A percentile compares a stretch with the other conserved stretches of the same genome.
phyloP scores from a whole-genome alignment of 2,888 invertebrate genomes.

The Adelognathus sp. region DNA sequence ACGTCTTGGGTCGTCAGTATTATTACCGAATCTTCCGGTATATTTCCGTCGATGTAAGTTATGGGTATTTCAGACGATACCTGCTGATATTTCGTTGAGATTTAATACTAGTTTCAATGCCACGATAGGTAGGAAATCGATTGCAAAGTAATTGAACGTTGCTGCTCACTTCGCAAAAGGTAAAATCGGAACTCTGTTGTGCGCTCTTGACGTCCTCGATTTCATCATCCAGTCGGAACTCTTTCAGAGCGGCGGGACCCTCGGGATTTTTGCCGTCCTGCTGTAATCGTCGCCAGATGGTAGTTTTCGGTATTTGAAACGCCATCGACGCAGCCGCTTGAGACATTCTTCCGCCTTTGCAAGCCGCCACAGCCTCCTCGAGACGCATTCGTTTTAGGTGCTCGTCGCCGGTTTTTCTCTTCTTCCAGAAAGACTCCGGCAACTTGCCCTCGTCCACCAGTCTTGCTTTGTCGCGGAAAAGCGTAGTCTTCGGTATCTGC shows the following conservation, averaged over 20 bases:
- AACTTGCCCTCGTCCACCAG: conserved; percentile 79
- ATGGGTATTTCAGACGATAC: conserved; percentile 77
- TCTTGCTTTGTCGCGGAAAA: conserved; percentile 79
- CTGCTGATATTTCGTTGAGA: conserved; percentile 55
- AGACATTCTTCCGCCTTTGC: conserved; percentile 80
- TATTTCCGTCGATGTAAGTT: conserved; percentile 78
- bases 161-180: conserved; percentile 67
- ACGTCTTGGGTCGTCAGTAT: conserved; percentile 78
- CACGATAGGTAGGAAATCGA: background rate
- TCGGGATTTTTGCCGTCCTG: conserved; percentile 71
- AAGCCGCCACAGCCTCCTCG: conserved; percentile 80
- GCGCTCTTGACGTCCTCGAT: conserved; percentile 50
- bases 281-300: conserved; percentile 80
- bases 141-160: background rate
- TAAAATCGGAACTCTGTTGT: conserved; percentile 59
- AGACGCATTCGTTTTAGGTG: conserved; percentile 75
- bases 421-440: conserved; percentile 77
- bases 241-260: conserved; percentile 10
- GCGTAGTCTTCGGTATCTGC: conserved; percentile 81
- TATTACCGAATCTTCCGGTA: conserved; percentile 79
- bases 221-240: conserved; percentile 41
- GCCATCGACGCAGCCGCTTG: conserved; percentile 79
- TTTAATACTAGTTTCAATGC: background rate
- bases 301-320: conserved; percentile 81
- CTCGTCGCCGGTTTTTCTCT: conserved; percentile 76